phyloP scores from a whole-genome alignment of 2,113 vertebrate species.

The Anguilla rostrata region DNA sequence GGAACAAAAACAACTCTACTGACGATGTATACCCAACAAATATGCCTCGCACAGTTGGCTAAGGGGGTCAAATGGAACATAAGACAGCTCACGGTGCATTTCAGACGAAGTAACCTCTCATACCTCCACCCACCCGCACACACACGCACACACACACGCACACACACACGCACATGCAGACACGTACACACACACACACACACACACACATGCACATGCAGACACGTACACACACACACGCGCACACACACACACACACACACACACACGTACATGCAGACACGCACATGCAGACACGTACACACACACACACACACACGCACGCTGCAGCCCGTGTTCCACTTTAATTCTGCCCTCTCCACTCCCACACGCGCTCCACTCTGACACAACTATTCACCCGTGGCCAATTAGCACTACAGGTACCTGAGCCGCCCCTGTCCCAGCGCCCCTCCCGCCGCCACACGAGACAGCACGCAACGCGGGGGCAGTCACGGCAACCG shows the following conservation, averaged over 20 bases:
- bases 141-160: not conserved
- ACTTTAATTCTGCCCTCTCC: conserved; percentile 39
- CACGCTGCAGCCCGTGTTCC: conserved; percentile 21
- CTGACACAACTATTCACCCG: conserved; percentile 43
- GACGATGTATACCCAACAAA: not conserved
- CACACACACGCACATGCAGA: not conserved
- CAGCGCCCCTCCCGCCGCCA: conserved; percentile 27
- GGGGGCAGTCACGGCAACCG: conserved; percentile 21
- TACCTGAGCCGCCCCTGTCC: conserved; percentile 32
- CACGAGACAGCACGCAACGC: conserved; percentile 30
- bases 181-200: not conserved
- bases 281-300: too few relatives aligned
- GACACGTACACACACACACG: not conserved
- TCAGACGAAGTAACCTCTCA: not conserved
- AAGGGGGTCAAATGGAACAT: conserved; percentile 1
- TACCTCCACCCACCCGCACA: not conserved
- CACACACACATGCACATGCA: not conserved
- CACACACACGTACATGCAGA: too few relatives aligned
- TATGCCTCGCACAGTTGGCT: not conserved
- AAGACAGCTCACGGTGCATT: not conserved
- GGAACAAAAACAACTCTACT: conserved; percentile 3
- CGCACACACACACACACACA: not conserved
- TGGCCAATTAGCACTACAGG: conserved; percentile 55
- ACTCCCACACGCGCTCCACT: conserved; percentile 20
- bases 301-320: not conserved